Conservation (phyloP, 2,797 vertebrate genomes). For the Numenius phaeopus region DNA sequence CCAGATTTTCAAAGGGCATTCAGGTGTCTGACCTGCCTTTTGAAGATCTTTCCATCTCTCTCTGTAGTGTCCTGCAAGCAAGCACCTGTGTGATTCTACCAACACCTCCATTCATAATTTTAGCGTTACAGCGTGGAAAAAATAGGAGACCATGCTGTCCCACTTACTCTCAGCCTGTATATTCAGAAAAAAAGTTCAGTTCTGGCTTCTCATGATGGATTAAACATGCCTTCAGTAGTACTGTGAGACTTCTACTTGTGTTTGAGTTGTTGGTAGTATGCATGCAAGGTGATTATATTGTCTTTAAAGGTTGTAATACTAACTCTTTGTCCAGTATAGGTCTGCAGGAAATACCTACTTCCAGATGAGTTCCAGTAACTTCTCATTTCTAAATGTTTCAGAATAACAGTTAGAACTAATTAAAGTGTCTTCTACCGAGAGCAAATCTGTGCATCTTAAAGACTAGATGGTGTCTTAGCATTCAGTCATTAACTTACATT, state of each 20-base stretch:
- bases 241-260: neutral
- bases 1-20: neutral
- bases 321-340: neutral
- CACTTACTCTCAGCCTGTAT: neutral
- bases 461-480: neutral
- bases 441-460: neutral
- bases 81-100: neutral
- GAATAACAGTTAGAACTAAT: neutral
- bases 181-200: neutral
- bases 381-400: neutral
- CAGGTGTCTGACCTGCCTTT: neutral
- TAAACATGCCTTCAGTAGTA: neutral
- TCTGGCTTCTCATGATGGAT: neutral
- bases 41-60: neutral
- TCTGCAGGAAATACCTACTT: conserved; percentile 1
- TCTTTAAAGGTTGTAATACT: neutral
- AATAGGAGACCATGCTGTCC: neutral
- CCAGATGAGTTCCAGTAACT: neutral
- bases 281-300: neutral
- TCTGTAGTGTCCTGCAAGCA: neutral
- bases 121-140: neutral
- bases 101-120: neutral
- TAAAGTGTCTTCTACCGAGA: neutral
- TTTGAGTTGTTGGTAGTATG: neutral
- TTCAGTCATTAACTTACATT: neutral